Evolutionary conservation across 2,113 vertebrate genomes (phyloP).

Genomic region (Carassius carassius): DNA sequence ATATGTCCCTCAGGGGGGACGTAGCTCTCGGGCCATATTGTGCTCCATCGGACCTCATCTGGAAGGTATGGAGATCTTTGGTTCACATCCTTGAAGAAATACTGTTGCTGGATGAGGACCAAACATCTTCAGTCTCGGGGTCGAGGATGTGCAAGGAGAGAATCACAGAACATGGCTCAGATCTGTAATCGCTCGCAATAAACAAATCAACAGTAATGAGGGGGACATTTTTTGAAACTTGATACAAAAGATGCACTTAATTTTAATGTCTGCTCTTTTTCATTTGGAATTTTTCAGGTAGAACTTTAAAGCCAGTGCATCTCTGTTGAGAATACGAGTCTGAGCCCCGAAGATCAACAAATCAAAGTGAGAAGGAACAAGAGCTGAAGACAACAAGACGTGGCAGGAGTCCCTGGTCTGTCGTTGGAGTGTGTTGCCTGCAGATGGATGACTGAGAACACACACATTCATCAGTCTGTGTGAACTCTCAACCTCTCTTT

Average conservation of each 20-base stretch:
- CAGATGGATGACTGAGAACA: background rate
- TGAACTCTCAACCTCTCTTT: conserved; percentile 1
- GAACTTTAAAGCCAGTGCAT: background rate
- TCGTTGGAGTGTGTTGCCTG: background rate
- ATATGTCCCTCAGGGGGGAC: conserved; percentile 58
- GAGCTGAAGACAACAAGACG: background rate
- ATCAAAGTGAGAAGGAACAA: background rate
- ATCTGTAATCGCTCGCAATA: background rate
- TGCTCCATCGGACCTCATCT: conserved; percentile 54
- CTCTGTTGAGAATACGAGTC: background rate
- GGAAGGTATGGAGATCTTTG: conserved; percentile 43
- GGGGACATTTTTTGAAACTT: background rate
- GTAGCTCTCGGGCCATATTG: conserved; percentile 48
- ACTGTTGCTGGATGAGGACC: conserved; percentile 41
- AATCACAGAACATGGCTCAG: background rate
- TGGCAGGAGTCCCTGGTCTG: background rate
- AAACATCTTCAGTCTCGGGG: conserved; percentile 54
- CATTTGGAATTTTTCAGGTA: background rate
- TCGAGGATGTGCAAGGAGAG: conserved; percentile 8
- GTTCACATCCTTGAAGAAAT: conserved; percentile 15
- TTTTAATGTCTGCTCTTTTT: background rate
- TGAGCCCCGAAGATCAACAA: background rate
- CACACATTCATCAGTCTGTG: background rate
- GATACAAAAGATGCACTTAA: background rate
- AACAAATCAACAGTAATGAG: background rate